Evolutionary conservation across 2,888 invertebrate species (phyloP).

Genomic region (Drosophila mimetica): DNA sequence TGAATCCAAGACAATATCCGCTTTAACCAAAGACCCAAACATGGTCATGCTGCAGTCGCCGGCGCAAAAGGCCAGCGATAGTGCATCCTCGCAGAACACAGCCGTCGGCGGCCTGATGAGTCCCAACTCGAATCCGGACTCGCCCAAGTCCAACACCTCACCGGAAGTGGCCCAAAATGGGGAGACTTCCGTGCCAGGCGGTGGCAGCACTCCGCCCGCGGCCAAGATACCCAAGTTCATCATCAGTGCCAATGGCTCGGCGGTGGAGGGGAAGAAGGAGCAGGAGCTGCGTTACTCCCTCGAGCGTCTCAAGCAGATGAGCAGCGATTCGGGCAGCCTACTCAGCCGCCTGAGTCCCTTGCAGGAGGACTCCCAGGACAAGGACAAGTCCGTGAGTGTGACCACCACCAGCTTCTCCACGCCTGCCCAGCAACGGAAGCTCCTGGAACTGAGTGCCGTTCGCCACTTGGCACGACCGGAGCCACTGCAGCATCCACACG

Average conservation of each 20-base stretch:
- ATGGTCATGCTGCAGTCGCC: conserved; percentile 85
- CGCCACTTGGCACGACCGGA: conserved; percentile 82
- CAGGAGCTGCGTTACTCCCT: conserved; percentile 81
- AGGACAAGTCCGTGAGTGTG: conserved; percentile 48
- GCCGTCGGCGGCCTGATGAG: conserved; percentile 81
- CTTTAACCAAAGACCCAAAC: conserved; percentile 20
- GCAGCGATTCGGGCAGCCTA: conserved; percentile 77
- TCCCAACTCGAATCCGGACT: conserved; percentile 83
- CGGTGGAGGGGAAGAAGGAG: conserved; percentile 62
- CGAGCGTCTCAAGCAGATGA: conserved; percentile 83
- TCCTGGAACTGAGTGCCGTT: conserved; percentile 73
- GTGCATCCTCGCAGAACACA: conserved; percentile 59
- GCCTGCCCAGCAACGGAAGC: conserved; percentile 75
- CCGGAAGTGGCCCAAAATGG: conserved; percentile 64
- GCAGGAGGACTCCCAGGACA: conserved; percentile 55
- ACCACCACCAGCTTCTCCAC: conserved; percentile 41
- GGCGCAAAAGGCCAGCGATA: conserved; percentile 72
- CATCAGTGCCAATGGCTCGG: conserved; percentile 60
- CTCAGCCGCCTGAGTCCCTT: conserved; percentile 82
- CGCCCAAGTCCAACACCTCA: conserved; percentile 83
- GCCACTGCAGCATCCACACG: conserved; percentile 82
- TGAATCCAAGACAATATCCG: conserved; percentile 10
- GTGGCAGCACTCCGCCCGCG: conserved; percentile 44
- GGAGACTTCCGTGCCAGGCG: conserved; percentile 18
- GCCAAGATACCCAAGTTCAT: conserved; percentile 80